Evolutionary conservation across 2,888 invertebrate genomes (phyloP).

Genomic region (Acanthopleura granulata): DNA sequence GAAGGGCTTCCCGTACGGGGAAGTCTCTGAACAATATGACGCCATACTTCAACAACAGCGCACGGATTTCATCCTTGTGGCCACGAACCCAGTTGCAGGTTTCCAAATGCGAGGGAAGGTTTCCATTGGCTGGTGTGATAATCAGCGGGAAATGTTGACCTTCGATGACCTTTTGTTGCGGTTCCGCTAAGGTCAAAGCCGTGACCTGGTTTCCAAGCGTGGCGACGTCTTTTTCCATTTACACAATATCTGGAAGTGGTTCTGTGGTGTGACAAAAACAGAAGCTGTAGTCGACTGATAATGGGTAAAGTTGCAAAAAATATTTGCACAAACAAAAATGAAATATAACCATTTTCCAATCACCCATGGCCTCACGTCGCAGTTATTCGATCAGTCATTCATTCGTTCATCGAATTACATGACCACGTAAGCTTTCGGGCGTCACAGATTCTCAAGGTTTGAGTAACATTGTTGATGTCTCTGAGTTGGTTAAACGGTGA

Average conservation of each 20-base stretch:
- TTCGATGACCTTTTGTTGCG: constrained; percentile 23
- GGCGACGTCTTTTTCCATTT: constrained; percentile 10
- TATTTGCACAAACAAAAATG: too few species aligned
- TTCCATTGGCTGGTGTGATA: constrained; percentile 5
- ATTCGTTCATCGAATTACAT: too few species aligned
- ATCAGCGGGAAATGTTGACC: constrained; percentile 25
- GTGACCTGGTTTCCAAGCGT: neutral
- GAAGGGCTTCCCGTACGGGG: constrained; percentile 25
- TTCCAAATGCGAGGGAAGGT: neutral
- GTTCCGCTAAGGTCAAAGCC: constrained; percentile 16
- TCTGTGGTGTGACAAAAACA: too few species aligned
- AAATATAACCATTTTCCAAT: too few species aligned
- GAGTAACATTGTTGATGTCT: too few species aligned
- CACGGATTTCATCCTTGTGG: neutral
- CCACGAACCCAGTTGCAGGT: constrained; percentile 19
- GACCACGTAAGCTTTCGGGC: too few species aligned
- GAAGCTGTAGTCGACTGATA: too few species aligned
- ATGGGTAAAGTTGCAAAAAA: too few species aligned
- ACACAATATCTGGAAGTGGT: neutral
- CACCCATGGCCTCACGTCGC: too few species aligned
- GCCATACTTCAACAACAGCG: constrained; percentile 24
- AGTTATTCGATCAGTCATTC: too few species aligned
- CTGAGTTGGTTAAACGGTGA: too few species aligned
- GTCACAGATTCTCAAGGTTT: too few species aligned
- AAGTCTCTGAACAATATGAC: constrained; percentile 33